Evolutionary conservation across 2,888 invertebrate genomes (phyloP), one percentile per base, ranked within the genome.

Genomic region (Brachyopa scutellaris): DNA sequence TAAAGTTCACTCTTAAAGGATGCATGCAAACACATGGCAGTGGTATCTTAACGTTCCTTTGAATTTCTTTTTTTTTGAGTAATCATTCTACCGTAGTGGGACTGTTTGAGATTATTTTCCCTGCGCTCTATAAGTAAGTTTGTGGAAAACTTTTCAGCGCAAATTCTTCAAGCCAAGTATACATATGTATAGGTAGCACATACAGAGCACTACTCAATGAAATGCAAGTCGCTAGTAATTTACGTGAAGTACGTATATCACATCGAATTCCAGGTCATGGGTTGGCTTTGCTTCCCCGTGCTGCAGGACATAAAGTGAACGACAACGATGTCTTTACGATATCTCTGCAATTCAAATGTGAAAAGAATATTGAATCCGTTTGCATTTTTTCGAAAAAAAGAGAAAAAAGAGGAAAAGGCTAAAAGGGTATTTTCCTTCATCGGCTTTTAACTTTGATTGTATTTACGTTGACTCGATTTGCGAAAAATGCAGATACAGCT

Each of bases 351-450:
- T 49, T 36, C 69, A n/a, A 13, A 59, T 13, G 5, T 42, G 42
- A 72, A 61, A 59, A 31, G 33, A 42, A 72, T 51, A 62, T 62
- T 45, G 40, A 62, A 72, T 72, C 62, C 40, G 13, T 51, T 61
- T 70, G 59, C 38, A 51, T 31, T 59, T 72, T 51, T 3, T 21
- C 70, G 49, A 70, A n/a, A n/a, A n/a, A n/a, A n/a, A n/a, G n/a
- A n/a, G n/a, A n/a, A n/a, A n/a, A n/a, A n/a, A n/a, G n/a, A n/a
- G n/a, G n/a, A n/a, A n/a, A n/a, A 51, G 40, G 11, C 55, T 47
- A 13, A 55, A 45, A 6, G 8, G 21, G 33, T 17, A 42, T 42
- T 66, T 21, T 36, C 13, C 29, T n/a, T 49, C 9, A 36, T 57
- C 38, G 40, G 29, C 29, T 70, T 49, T 51, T 38, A 26, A 38